Base-by-base conservation (phyloP, 35 echinoderm and acorn worm species). In the Lytechinus variegatus region DNA sequence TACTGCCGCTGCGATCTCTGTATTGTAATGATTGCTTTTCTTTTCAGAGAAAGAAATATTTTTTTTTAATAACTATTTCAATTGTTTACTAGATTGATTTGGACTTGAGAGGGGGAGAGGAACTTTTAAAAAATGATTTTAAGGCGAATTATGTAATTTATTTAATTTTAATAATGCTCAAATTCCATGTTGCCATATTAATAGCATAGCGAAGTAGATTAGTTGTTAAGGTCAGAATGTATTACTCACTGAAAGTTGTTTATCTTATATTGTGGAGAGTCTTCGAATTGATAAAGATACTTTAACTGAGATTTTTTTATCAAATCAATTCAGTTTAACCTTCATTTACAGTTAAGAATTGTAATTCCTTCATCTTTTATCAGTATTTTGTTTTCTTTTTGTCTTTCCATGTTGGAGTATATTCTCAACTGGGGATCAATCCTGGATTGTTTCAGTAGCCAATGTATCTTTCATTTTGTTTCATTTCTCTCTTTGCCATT, bases 121-220 rank as follows among this genome's bases (percentile, higher is more conserved):
- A 79, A 24, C 6, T 16, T n/a, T 79, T 8, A 79, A 79, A 24
- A 0, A 24, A 79, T 44, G 2, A 79, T 79, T 79, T 79, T 4
- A 79, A 79, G 19, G 66, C 66, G 24, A 79, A 79, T 79, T 79
- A n/a, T 79, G 16, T 7, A 79, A 24, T 79, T 79, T 79, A 79
- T 79, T 79, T 6, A 79, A 79, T 79, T 79, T 24, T 24, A 79
- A 79, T 24, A 44, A 44, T 44, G 2, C 66, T 79, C 66, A 79
- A 79, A 79, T 79, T 79, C n/a, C 66, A 79, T 79, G 66, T 79
- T 79, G 66, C 66, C 66, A 79, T 79, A 79, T n/a, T 24, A 71
- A 19, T 71, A 79, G 66, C 16, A 5, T n/a, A 79, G 66, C n/a
- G 5, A 24, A 79, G 19, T 79, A 79, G 66, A 24, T 24, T 79